Evolutionary conservation across 2,113 vertebrate species (phyloP).

Genomic region (Corvus hawaiiensis): DNA sequence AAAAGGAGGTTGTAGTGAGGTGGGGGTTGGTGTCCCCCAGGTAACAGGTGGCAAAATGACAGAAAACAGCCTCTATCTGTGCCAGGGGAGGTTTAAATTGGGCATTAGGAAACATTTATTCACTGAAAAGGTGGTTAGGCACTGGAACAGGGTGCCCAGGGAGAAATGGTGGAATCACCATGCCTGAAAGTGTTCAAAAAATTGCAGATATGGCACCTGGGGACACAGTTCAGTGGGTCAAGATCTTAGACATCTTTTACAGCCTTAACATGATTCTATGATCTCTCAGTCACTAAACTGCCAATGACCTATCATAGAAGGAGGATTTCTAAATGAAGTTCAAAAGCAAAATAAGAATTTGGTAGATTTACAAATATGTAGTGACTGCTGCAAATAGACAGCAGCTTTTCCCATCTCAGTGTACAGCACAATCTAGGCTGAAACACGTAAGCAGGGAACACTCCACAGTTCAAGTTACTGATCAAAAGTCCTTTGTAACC

Average conservation of each 20-base stretch:
- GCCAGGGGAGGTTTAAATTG: neutral
- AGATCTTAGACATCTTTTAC: neutral
- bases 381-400: neutral
- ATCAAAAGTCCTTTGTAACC: neutral
- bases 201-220: neutral
- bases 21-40: too few relatives aligned
- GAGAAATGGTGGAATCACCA: neutral
- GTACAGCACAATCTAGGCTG: neutral
- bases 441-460: accelerated
- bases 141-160: neutral
- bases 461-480: neutral
- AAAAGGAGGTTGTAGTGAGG: neutral
- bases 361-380: neutral
- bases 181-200: neutral
- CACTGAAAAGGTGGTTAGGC: neutral
- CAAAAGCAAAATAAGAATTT: neutral
- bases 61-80: neutral
- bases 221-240: neutral
- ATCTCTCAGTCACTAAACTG: neutral
- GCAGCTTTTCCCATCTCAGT: neutral
- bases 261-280: neutral
- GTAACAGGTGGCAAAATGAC: neutral
- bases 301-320: neutral
- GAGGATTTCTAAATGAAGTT: neutral
- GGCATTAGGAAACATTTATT: neutral